Evolutionary conservation across 92 coral and sea anemone species (phyloP).

Genomic region (Isaurus tuberculatus): DNA sequence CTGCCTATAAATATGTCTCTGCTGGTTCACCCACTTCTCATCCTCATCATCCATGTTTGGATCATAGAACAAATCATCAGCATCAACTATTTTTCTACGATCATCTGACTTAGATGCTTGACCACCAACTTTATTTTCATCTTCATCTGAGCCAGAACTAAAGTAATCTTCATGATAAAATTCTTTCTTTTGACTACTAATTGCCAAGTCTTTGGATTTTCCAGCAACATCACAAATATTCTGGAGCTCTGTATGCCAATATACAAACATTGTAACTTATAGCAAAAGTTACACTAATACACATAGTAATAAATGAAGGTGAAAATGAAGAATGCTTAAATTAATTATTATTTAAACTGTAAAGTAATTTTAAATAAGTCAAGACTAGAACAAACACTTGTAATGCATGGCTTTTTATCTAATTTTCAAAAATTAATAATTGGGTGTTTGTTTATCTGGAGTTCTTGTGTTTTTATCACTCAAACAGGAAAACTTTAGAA

Average conservation of each 20-base stretch:
- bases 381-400: too few relatives aligned
- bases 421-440: too few relatives aligned
- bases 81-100: slow-evolving; percentile 78
- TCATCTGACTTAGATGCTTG: slow-evolving; percentile 86
- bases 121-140: slow-evolving; percentile 92
- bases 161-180: slow-evolving; percentile 91
- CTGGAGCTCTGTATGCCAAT: background rate
- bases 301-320: too few relatives aligned
- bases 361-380: too few relatives aligned
- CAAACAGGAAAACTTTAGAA: too few relatives aligned
- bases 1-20: slow-evolving; percentile 69
- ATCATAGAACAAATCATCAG: slow-evolving; percentile 93
- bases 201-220: background rate
- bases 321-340: too few relatives aligned
- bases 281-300: too few relatives aligned
- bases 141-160: slow-evolving; percentile 95
- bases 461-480: too few relatives aligned
- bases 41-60: slow-evolving; percentile 98
- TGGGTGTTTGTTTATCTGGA: too few relatives aligned
- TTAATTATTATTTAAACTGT: too few relatives aligned
- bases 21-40: slow-evolving; percentile 89
- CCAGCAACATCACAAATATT: background rate
- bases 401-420: too few relatives aligned
- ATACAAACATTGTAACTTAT: background rate
- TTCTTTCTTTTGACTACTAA: slow-evolving; percentile 28